A percentile compares a stretch with the other conserved stretches of the same genome.
phyloP scores from a whole-genome alignment of 37 sponge, comb jelly and placozoan genomes.

The Ephydatia muelleri region DNA sequence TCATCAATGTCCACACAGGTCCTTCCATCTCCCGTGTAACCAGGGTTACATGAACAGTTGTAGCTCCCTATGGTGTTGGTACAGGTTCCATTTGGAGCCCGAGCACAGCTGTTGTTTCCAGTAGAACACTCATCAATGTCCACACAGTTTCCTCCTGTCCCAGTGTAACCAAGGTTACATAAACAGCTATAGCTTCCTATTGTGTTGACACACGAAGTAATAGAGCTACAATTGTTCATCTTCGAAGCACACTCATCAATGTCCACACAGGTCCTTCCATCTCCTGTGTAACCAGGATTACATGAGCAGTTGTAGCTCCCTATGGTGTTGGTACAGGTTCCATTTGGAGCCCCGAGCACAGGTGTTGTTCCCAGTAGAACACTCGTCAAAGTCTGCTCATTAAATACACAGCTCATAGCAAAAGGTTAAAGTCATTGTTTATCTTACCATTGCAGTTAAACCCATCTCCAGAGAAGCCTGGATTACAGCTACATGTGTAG shows the following conservation, averaged over 20 bases:
- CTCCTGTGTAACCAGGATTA: slow-evolving; percentile 12
- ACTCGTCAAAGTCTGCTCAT: not conserved
- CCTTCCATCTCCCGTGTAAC: not conserved
- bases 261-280: not conserved
- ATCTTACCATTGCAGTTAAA: slow-evolving; percentile 6
- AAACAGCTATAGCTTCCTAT: not conserved
- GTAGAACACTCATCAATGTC: not conserved
- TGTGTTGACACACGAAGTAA: not conserved
- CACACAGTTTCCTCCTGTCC: too few relatives aligned
- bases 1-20: not conserved
- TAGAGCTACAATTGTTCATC: not conserved
- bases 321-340: slow-evolving; percentile 26
- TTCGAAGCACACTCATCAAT: not conserved
- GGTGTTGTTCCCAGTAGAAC: not conserved
- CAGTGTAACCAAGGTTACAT: not conserved
- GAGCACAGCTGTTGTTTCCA: slow-evolving; percentile 7
- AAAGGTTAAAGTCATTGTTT: not conserved
- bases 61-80: slow-evolving; percentile 38
- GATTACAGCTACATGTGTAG: slow-evolving; percentile 18
- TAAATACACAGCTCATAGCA: not conserved
- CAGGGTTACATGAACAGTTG: slow-evolving; percentile 36
- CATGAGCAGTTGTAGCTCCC: slow-evolving; percentile 44
- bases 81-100: slow-evolving; percentile 16
- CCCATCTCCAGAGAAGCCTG: slow-evolving; percentile 27
- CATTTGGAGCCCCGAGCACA: slow-evolving; percentile 12